phyloP scores from a whole-genome alignment of 2,113 vertebrate genomes.

The Delphinapterus leucas region DNA sequence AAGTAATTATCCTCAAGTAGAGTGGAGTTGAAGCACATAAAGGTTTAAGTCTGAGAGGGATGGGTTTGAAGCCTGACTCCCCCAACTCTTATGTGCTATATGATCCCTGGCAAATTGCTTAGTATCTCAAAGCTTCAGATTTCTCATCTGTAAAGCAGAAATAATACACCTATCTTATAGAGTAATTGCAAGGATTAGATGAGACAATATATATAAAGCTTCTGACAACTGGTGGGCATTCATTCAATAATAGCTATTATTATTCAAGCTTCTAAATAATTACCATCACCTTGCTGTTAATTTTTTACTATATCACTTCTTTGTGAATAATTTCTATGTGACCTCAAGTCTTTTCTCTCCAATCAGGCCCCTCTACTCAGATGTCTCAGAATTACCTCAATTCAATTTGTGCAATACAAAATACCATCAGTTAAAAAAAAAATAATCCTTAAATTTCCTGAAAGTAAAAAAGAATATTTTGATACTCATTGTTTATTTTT shows the following conservation, averaged over 20 bases:
- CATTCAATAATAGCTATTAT: conserved; percentile 52
- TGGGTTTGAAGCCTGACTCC: conserved; percentile 34
- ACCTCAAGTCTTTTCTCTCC: conserved; percentile 27
- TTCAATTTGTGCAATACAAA: background rate
- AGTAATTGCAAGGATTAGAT: conserved; percentile 37
- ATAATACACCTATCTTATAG: conserved; percentile 45
- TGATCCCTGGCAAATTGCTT: conserved; percentile 67
- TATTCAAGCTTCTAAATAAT: conserved; percentile 62
- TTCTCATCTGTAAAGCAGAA: conserved; percentile 63
- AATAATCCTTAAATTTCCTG: background rate
- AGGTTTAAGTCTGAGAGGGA: conserved; percentile 55
- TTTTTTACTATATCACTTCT: conserved; percentile 26
- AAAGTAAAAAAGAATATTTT: background rate
- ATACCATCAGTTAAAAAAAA: background rate
- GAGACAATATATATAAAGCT: conserved; percentile 26
- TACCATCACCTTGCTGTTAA: conserved; percentile 20
- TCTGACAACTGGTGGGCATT: background rate
- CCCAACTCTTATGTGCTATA: conserved; percentile 45
- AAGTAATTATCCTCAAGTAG: conserved; percentile 66
- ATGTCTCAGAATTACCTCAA: conserved; percentile 37
- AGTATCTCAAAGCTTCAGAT: conserved; percentile 54
- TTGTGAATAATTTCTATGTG: conserved; percentile 19
- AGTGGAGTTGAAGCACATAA: conserved; percentile 66
- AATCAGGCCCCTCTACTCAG: background rate
- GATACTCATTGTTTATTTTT: background rate